phyloP scores from a whole-genome alignment of 2,797 vertebrate species.

The Staurois parvus region DNA sequence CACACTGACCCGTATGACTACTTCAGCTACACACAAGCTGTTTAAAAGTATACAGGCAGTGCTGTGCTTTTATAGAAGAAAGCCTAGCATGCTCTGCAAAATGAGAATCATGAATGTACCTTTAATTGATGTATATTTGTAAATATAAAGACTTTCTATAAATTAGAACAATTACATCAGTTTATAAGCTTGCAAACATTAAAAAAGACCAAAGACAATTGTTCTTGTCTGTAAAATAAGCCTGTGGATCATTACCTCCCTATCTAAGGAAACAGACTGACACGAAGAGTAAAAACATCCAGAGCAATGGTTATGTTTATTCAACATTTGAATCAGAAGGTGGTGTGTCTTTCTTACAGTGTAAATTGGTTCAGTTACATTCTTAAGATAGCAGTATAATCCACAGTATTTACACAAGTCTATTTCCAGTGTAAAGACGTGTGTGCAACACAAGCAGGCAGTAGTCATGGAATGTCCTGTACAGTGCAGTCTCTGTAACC shows the following conservation, averaged over 20 bases:
- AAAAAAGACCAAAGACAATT: too few relatives aligned
- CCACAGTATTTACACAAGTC: constrained; percentile 20
- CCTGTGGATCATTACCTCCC: neutral
- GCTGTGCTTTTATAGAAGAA: too few relatives aligned
- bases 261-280: neutral
- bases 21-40: too few relatives aligned
- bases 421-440: constrained; percentile 57
- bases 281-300: neutral
- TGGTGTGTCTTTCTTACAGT: constrained; percentile 32
- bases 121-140: too few relatives aligned
- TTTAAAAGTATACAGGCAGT: too few relatives aligned
- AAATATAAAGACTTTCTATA: too few relatives aligned
- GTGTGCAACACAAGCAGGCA: constrained; percentile 32
- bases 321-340: constrained; percentile 30
- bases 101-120: too few relatives aligned
- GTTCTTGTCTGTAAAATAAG: too few relatives aligned
- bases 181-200: too few relatives aligned
- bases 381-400: constrained; percentile 44
- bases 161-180: too few relatives aligned
- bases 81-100: too few relatives aligned
- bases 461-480: constrained; percentile 12
- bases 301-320: constrained; percentile 46
- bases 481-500: neutral
- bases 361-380: constrained; percentile 50
- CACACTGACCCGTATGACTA: too few relatives aligned